A percentile compares a stretch with the other conserved stretches of the same genome.
These are phyloP conservation scores for Tigriopus japonicus DNA, from an alignment of 1,140 invertebrate species.

Conservation along the genomic window DNA sequence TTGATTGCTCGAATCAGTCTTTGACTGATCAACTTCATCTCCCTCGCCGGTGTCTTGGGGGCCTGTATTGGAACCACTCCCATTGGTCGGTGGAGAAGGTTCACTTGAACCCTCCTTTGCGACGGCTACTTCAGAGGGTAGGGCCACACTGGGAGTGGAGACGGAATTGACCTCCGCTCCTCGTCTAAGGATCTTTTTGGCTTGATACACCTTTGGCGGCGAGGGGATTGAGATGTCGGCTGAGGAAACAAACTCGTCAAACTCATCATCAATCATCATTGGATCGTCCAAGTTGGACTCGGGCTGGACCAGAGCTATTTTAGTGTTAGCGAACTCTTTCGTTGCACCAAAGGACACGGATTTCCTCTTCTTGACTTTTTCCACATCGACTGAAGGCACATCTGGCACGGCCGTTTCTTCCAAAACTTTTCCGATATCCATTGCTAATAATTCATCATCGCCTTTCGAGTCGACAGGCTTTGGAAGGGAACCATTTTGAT, in stretches of 20 bases:
- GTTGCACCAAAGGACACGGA: neutral
- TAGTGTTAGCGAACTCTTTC: neutral
- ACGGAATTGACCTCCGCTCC: too few species aligned
- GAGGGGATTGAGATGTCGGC: neutral
- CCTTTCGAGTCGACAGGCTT: neutral
- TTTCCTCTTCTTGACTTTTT: neutral
- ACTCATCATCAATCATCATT: neutral
- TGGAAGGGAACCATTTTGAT: neutral
- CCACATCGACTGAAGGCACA: neutral
- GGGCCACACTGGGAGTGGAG: too few species aligned
- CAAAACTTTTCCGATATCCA: slow-evolving; percentile 1
- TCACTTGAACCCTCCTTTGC: neutral
- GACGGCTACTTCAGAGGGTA: too few species aligned
- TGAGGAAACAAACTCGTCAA: neutral
- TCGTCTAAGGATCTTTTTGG: neutral
- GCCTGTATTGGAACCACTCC: too few species aligned
- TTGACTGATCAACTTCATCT: too few species aligned
- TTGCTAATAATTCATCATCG: neutral
- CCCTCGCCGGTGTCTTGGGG: too few species aligned
- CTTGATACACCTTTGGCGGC: neutral
- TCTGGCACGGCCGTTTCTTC: slow-evolving; percentile 4
- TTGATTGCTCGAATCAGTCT: too few species aligned
- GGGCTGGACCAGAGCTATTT: neutral
- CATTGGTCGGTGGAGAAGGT: neutral
- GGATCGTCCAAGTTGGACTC: slow-evolving; percentile 1